A percentile compares a stretch with the other conserved stretches of the same genome.
Evolutionary conservation across 2,797 vertebrate genomes (phyloP).

Genomic region (Poecile montanus): DNA sequence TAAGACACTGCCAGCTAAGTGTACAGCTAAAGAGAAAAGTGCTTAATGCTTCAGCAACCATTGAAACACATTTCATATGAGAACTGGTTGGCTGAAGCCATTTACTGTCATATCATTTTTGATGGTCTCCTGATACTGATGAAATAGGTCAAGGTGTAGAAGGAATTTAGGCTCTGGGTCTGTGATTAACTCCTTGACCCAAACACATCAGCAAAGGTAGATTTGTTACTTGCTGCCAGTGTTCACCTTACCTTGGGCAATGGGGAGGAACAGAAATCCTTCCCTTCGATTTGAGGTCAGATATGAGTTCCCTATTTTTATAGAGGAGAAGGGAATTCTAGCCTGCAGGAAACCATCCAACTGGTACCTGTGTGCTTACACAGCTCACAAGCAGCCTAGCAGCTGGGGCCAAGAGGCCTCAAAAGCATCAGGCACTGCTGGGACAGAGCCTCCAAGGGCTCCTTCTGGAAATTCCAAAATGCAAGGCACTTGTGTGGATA

Average conservation of each 20-base stretch:
- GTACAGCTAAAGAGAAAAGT: neutral
- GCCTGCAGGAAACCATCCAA: neutral
- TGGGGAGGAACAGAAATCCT: neutral
- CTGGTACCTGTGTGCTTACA: neutral
- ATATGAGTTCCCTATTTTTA: fast-evolving
- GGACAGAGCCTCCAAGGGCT: neutral
- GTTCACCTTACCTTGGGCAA: fast-evolving
- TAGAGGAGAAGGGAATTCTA: neutral
- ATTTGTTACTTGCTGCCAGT: neutral
- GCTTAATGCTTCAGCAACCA: neutral
- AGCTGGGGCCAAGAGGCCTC: neutral
- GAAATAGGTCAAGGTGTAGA: neutral
- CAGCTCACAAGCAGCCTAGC: neutral
- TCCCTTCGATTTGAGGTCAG: neutral
- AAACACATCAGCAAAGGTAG: neutral
- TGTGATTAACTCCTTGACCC: neutral
- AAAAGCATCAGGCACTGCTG: neutral
- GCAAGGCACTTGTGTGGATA: neutral
- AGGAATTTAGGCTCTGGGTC: neutral
- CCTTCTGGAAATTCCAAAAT: neutral
- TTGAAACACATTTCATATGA: neutral
- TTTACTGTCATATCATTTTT: neutral
- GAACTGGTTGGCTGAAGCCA: neutral
- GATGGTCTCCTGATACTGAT: neutral
- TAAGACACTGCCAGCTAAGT: neutral